Conservation (phyloP, 1,140 invertebrate species). For the Sycophaga agraensis region DNA sequence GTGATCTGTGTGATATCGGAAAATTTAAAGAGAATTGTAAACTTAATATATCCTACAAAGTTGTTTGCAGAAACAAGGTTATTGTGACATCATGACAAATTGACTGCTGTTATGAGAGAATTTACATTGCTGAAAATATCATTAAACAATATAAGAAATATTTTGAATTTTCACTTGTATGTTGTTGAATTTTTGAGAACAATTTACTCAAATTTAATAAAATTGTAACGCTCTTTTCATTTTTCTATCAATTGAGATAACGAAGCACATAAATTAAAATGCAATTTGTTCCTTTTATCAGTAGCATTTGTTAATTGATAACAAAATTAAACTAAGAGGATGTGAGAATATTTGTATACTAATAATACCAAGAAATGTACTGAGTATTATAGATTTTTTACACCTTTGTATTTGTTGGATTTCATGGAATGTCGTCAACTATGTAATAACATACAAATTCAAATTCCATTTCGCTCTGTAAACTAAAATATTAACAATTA, state of each 20-base stretch:
- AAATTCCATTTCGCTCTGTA: no score
- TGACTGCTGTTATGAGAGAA: not conserved
- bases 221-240: no score
- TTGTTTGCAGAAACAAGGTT: slow-evolving; percentile 13
- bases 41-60: slow-evolving; percentile 19
- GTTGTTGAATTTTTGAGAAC: slow-evolving; percentile 2
- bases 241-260: no score
- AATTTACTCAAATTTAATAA: slow-evolving; percentile 18
- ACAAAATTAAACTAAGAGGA: not conserved
- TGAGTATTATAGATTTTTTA: no score
- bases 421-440: no score
- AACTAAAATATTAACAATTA: no score
- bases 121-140: not conserved
- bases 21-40: slow-evolving; percentile 20
- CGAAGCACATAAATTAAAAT: not conserved
- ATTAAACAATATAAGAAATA: not conserved
- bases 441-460: no score
- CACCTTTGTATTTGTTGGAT: no score
- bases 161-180: not conserved
- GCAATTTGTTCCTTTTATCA: slow-evolving; percentile 19
- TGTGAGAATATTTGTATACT: slow-evolving; percentile 10
- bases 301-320: not conserved
- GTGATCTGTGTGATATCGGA: slow-evolving; percentile 23
- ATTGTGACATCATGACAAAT: slow-evolving; percentile 5
- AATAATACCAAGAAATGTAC: not conserved